Base-by-base conservation (phyloP, 2,113 vertebrate species). In the Microcebus lehilahytsara region DNA sequence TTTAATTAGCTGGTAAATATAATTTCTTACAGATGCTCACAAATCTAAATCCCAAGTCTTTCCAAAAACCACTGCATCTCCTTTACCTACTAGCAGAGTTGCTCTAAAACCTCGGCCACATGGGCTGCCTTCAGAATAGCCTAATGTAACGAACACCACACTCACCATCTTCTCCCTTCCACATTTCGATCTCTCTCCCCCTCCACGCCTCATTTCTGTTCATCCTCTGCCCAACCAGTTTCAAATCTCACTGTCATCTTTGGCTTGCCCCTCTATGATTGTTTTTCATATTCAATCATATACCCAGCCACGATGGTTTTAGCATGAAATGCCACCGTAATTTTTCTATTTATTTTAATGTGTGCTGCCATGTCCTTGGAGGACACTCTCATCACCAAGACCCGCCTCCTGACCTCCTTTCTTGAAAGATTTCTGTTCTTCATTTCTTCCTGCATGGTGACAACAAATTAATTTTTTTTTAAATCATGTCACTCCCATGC, bases 381-480 rank as follows among this genome's bases (percentile, higher is more conserved):
- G 64, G 32, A 86, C 25, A 60, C 1, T 32, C 14, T 91, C 25
- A n/a, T 71, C 56, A 81, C 56, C 37, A 56, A 81, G 89, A 19
- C 16, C 32, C 46, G 16, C 25, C 49, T 74, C 11, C 75, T 95
- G 85, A 53, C 12, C 42, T 83, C 58, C 13, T 69, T 93, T 93
- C 77, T 85, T 62, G 27, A 40, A 72, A 74, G 58, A 37, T 87
- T 80, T 81, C 66, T 85, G 6, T 80, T 85, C 12, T 80, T 78
- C 37, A 46, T 11, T 67, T 46, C 67, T 25, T 75, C 34, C 23
- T 93, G 10, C 74, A 53, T 49, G 16, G 60, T 91, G 88, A 91
- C 77, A 96, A 87, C 84, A 93, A 56, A 66, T 30, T 85, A 40
- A 71, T 85, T 94, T 93, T 89, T n/a, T n/a, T 89, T 67, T 77